Evolutionary conservation across 2,113 vertebrate species (phyloP).

Genomic region (Strix uralensis): DNA sequence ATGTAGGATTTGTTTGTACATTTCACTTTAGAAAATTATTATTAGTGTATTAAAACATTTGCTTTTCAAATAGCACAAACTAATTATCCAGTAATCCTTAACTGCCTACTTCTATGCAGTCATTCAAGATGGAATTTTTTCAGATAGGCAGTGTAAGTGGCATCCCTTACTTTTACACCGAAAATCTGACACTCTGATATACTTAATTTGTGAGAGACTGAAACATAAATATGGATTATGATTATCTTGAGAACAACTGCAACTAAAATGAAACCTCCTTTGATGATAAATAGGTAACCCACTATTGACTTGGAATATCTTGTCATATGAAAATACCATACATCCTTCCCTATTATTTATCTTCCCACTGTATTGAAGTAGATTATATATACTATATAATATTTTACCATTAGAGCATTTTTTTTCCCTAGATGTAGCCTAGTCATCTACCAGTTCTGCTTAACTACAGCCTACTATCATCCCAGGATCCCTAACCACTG

Average conservation of each 20-base stretch:
- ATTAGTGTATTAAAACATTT: neutral
- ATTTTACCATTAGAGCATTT: neutral
- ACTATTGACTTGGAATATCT: neutral
- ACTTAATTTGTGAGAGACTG: neutral
- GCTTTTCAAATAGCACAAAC: neutral
- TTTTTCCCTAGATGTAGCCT: neutral
- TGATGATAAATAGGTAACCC: neutral
- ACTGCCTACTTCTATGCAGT: neutral
- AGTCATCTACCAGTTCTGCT: slow-evolving; percentile 38
- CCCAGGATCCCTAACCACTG: slow-evolving; percentile 66
- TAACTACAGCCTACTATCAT: slow-evolving; percentile 71
- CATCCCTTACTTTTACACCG: neutral
- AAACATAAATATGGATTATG: neutral
- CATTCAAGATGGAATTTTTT: neutral
- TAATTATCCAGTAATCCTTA: neutral
- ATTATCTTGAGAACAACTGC: neutral
- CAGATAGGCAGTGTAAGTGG: neutral
- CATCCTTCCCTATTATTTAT: neutral
- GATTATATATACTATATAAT: neutral
- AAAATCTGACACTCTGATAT: neutral
- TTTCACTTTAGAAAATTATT: slow-evolving; percentile 1
- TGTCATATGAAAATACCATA: neutral
- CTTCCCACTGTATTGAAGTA: neutral
- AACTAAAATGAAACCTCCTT: neutral
- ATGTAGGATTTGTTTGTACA: neutral